phyloP scores from a whole-genome alignment of 2,888 invertebrate species.

The Parapristionchus giblindavisi region DNA sequence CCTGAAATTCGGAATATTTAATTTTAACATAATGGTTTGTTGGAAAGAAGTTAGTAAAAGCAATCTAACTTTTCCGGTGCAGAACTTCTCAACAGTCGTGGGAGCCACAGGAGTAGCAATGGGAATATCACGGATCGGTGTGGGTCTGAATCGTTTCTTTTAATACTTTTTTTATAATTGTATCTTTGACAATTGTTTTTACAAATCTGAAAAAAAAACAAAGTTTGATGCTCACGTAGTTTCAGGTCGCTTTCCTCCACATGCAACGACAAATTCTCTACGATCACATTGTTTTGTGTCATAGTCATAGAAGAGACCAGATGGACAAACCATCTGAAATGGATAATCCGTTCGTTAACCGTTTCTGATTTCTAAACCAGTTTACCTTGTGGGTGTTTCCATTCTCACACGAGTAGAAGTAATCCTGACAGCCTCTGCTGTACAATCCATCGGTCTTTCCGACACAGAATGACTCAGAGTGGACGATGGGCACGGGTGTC shows the following conservation, averaged over 20 bases:
- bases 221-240: background rate
- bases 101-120: background rate
- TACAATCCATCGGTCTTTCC: constrained; percentile 21
- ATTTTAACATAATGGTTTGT: no score
- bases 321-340: constrained; percentile 23
- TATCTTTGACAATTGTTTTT: no score
- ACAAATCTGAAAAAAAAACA: no score
- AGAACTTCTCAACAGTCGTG: background rate
- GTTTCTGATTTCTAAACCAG: background rate
- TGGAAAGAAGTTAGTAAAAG: background rate
- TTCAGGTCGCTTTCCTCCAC: constrained; percentile 7
- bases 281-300: background rate
- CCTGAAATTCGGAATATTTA: no score
- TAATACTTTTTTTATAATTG: no score
- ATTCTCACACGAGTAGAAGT: constrained; percentile 30
- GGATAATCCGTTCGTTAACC: background rate
- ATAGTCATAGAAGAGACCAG: constrained; percentile 30
- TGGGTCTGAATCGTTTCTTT: no score
- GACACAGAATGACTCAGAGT: background rate
- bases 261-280: constrained; percentile 22
- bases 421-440: background rate
- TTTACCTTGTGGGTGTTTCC: constrained; percentile 6
- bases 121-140: no score
- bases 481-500: background rate
- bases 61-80: background rate